phyloP scores from a whole-genome alignment of 2,797 vertebrate species.

The Molossus alvarezi region DNA sequence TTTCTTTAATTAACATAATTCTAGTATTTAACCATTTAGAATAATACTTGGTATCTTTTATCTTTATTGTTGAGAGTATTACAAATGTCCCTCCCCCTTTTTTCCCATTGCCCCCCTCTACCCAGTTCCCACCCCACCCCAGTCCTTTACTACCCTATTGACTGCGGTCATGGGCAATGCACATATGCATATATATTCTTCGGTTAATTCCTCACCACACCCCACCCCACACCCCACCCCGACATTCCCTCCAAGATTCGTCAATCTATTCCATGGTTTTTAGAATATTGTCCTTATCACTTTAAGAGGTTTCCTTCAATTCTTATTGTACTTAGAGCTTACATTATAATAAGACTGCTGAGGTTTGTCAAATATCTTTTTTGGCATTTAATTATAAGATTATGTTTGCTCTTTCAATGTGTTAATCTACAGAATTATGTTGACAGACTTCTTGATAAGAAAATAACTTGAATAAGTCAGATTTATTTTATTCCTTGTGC shows the following conservation, averaged over 20 bases:
- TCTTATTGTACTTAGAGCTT: conserved; percentile 43
- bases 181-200: too few species aligned
- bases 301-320: neutral
- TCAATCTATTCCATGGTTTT: neutral
- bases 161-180: too few species aligned
- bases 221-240: too few species aligned
- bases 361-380: conserved; percentile 25
- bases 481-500: neutral
- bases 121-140: too few species aligned
- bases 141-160: too few species aligned
- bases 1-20: neutral
- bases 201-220: too few species aligned
- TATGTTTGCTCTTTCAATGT: conserved; percentile 49
- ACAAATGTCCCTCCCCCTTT: too few species aligned
- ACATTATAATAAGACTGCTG: neutral
- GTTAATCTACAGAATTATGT: neutral
- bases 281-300: conserved; percentile 2
- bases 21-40: neutral
- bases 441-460: neutral
- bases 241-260: too few species aligned
- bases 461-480: neutral
- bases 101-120: too few species aligned
- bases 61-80: too few species aligned
- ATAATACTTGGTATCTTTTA: neutral
- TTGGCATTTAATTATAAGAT: conserved; percentile 39